Conservation (phyloP, 2,888 invertebrate species). For the Apeira syringaria region DNA sequence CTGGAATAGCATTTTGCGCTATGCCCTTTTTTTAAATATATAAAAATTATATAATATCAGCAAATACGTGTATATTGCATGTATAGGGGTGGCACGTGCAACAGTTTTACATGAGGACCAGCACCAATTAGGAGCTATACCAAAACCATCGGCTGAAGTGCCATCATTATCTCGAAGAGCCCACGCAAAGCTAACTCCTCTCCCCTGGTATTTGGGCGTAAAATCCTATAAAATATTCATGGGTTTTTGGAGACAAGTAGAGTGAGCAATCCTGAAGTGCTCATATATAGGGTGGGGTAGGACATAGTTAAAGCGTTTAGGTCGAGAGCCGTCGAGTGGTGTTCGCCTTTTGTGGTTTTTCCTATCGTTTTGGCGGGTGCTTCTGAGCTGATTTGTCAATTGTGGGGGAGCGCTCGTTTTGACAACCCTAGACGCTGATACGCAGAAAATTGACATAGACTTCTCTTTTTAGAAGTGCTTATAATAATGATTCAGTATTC, state of each 20-base stretch:
- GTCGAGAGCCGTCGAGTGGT: slow-evolving; percentile 71
- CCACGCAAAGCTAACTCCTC: slow-evolving; percentile 60
- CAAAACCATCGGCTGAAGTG: slow-evolving; percentile 77
- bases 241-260: slow-evolving; percentile 82
- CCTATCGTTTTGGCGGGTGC: slow-evolving; percentile 74
- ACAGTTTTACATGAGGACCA: slow-evolving; percentile 78
- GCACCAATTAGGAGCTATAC: slow-evolving; percentile 80
- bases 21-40: too few species aligned
- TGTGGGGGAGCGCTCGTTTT: slow-evolving; percentile 67
- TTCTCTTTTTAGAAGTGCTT: too few species aligned
- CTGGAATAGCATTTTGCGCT: too few species aligned
- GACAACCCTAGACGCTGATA: slow-evolving; percentile 60
- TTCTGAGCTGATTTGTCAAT: slow-evolving; percentile 77
- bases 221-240: slow-evolving; percentile 66
- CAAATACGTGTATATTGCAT: neutral
- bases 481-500: too few species aligned
- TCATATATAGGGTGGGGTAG: slow-evolving; percentile 58
- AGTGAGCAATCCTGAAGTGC: slow-evolving; percentile 78
- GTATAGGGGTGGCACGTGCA: slow-evolving; percentile 74
- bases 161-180: slow-evolving; percentile 75
- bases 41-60: too few species aligned
- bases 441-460: slow-evolving; percentile 55
- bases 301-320: slow-evolving; percentile 83
- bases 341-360: slow-evolving; percentile 77
- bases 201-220: slow-evolving; percentile 53